Evolutionary conservation across 2,888 invertebrate species (phyloP), one percentile per base, ranked within the genome.

Genomic region (Pollenia angustigena): DNA sequence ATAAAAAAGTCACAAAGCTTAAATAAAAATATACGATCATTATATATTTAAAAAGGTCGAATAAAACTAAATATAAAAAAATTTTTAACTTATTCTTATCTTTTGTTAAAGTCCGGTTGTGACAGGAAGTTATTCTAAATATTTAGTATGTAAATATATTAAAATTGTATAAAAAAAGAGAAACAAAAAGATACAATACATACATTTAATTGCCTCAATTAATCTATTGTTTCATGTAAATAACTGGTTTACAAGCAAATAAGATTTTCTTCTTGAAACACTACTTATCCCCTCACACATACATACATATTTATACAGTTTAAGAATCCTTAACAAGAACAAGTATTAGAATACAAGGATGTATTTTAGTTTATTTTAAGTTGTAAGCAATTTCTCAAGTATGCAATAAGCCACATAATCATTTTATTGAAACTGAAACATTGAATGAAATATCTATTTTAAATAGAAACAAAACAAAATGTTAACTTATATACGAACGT

Each of bases 361-460:
- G 9, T 18, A 56, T 46, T 56, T 7, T 44, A 54, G n/a, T 78
- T 68, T 14, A 58, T 11, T 44, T 32, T 32, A 32, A 23, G 48
- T 46, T 54, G 81, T 81, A 64, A 66, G 58, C 64, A 81, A 74
- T 74, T 81, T 81, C 58, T 81, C 58, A 74, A 66, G 56, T 52
- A 58, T 62, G 48, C 8, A 66, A 54, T 72, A 72, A 18, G 40
- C n/a, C 48, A 8, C 12, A 80, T 9, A 81, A 23, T 7, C 12
- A 46, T 58, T 48, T 50, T 32, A 71, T 79, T 42, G 8, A n/a
- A 69, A 46, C 40, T 1, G 2, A 48, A 40, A 32, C 6, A 32
- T 32, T 32, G 32, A 32, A 48, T n/a, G 23, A 4, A 16, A 75
- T 44, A 18, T 64, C 10, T 64, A 6, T 32, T 64, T 52, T 44